Evolutionary conservation across 1,140 invertebrate species (phyloP).

Genomic region (Piezodorus guildinii): DNA sequence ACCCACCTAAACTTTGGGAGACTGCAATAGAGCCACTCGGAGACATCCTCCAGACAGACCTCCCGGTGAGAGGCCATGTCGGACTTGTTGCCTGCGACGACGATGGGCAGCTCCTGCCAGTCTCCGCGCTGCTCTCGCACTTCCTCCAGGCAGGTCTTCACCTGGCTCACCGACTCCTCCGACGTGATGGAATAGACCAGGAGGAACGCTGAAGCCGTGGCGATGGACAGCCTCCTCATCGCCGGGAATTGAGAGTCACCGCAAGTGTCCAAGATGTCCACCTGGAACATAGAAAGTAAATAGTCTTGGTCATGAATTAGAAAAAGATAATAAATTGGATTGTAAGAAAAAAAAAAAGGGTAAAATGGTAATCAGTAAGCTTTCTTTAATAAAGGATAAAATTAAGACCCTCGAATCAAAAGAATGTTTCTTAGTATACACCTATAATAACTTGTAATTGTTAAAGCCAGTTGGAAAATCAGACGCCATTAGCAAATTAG

Average conservation of each 20-base stretch:
- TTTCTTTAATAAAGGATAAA: too few relatives aligned
- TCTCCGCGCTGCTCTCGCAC: slow-evolving; percentile 67
- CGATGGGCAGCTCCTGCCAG: slow-evolving; percentile 71
- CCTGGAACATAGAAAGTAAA: too few relatives aligned
- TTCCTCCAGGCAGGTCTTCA: slow-evolving; percentile 68
- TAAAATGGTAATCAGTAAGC: too few relatives aligned
- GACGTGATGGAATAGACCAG: slow-evolving; percentile 79
- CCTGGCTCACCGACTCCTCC: slow-evolving; percentile 56
- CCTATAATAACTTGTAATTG: too few relatives aligned
- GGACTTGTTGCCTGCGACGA: slow-evolving; percentile 73
- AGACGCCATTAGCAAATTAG: too few relatives aligned
- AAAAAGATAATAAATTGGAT: too few relatives aligned
- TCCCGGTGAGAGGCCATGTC: slow-evolving; percentile 57
- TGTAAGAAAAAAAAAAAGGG: too few relatives aligned
- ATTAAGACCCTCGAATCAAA: too few relatives aligned
- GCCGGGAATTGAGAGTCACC: slow-evolving; percentile 79
- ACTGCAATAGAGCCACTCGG: slow-evolving; percentile 66
- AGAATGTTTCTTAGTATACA: too few relatives aligned
- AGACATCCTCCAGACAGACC: slow-evolving; percentile 61
- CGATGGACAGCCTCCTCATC: slow-evolving; percentile 74
- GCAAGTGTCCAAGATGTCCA: slow-evolving; percentile 80
- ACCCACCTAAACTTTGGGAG: slow-evolving; percentile 53
- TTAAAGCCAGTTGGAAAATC: too few relatives aligned
- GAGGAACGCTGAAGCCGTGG: slow-evolving; percentile 80
- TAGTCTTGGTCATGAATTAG: too few relatives aligned